Conservation (phyloP, 2,888 invertebrate genomes). For the Deilephila elpenor region DNA sequence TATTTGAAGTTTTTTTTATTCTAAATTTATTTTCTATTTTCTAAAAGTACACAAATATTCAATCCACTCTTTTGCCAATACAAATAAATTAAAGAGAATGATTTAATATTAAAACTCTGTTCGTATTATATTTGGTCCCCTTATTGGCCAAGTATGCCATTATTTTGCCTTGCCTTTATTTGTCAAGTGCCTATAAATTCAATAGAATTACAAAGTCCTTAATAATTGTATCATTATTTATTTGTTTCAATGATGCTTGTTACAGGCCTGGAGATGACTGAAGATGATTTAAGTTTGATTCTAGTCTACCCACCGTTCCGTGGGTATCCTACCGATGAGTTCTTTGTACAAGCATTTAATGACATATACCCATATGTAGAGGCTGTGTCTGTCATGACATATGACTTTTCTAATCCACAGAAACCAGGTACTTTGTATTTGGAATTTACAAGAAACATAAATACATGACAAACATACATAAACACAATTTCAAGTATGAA, state of each 20-base stretch:
- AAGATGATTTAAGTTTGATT: conserved; percentile 86
- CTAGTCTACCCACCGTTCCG: conserved; percentile 92
- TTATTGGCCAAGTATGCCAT: too few relatives aligned
- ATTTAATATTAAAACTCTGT: too few relatives aligned
- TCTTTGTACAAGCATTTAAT: conserved; percentile 90
- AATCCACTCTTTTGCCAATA: too few relatives aligned
- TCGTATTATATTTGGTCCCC: too few relatives aligned
- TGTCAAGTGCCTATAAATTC: too few relatives aligned
- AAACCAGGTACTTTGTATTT: conserved; percentile 86
- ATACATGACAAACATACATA: too few relatives aligned
- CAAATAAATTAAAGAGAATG: not conserved
- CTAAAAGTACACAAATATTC: too few relatives aligned
- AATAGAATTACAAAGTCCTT: too few relatives aligned
- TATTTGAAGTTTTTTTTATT: not conserved
- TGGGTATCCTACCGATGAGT: conserved; percentile 87
- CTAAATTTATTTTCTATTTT: not conserved
- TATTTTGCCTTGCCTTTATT: too few relatives aligned
- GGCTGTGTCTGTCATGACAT: conserved; percentile 98
- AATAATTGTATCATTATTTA: not conserved
- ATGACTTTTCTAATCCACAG: conserved; percentile 94
- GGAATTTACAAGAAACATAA: not conserved
- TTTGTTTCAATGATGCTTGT: conserved; percentile 33
- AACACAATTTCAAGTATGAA: not conserved
- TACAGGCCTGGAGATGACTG: conserved; percentile 83
- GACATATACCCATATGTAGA: conserved; percentile 90